These are phyloP conservation scores for Polyommatus iphigenia DNA, from an alignment of 2,888 invertebrate genomes.

Conservation along the genomic window DNA sequence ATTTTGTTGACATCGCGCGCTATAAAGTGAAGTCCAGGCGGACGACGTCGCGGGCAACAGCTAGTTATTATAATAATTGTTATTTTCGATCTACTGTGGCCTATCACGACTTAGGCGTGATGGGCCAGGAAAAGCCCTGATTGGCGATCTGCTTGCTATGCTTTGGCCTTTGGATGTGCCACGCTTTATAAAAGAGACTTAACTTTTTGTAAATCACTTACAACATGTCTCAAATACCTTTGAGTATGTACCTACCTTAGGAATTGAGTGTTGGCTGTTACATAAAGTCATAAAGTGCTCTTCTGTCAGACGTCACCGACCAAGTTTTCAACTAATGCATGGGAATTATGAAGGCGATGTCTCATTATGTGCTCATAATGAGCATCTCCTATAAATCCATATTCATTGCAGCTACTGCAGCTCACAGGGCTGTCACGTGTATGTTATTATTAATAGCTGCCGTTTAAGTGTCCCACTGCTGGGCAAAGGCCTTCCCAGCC, in stretches of 20 bases:
- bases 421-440: background rate
- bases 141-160: too few relatives aligned
- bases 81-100: too few relatives aligned
- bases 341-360: conserved; percentile 8
- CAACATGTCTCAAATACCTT: background rate
- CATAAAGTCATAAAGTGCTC: background rate
- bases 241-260: background rate
- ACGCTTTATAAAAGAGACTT: background rate
- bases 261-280: too few relatives aligned
- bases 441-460: background rate
- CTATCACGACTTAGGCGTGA: too few relatives aligned
- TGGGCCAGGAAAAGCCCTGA: too few relatives aligned
- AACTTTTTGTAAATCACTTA: background rate
- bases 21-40: too few relatives aligned
- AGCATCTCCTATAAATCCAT: conserved; percentile 4
- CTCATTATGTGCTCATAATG: conserved; percentile 14
- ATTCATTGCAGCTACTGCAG: background rate
- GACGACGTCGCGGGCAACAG: too few relatives aligned
- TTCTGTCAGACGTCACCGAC: background rate
- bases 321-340: conserved; percentile 21
- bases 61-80: too few relatives aligned
- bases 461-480: too few relatives aligned
- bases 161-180: too few relatives aligned
- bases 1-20: too few relatives aligned
- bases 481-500: too few relatives aligned